These are phyloP conservation scores for Butorides virescens DNA, from an alignment of 2,113 vertebrate species.

Conservation along the genomic window DNA sequence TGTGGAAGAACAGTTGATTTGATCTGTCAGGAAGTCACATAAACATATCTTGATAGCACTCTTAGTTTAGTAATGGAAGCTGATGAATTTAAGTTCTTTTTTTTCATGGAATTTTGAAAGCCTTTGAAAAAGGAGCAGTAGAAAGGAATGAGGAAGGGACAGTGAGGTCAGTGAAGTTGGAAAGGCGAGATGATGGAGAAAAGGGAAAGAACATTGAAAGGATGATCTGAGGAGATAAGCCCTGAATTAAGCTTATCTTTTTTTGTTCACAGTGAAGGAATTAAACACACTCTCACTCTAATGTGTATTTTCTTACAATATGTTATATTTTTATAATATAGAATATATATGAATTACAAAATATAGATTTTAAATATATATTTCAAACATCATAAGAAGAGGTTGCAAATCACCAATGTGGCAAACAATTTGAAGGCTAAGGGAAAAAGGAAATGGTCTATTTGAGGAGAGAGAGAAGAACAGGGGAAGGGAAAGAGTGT, in stretches of 20 bases:
- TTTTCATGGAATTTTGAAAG: not conserved
- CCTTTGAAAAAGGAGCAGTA: not conserved
- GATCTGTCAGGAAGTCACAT: not conserved
- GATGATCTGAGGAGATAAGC: not conserved
- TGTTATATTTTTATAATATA: not conserved
- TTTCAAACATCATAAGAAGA: not conserved
- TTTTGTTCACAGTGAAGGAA: not conserved
- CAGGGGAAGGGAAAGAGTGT: not conserved
- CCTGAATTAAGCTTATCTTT: not conserved
- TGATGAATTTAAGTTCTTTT: not conserved
- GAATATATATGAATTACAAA: not conserved
- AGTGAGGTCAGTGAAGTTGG: not conserved
- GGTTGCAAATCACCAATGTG: not conserved
- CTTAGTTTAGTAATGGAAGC: not conserved
- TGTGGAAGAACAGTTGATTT: not conserved
- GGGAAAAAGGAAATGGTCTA: not conserved
- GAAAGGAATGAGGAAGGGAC: not conserved
- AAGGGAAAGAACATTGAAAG: not conserved
- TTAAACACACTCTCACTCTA: not conserved
- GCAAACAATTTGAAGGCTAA: not conserved
- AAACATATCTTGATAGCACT: not conserved
- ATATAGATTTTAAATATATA: not conserved
- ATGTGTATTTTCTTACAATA: not conserved
- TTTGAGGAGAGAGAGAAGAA: not conserved
- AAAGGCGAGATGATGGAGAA: not conserved